Conservation (phyloP, 1,140 invertebrate genomes). For the Oscheius sp. region DNA sequence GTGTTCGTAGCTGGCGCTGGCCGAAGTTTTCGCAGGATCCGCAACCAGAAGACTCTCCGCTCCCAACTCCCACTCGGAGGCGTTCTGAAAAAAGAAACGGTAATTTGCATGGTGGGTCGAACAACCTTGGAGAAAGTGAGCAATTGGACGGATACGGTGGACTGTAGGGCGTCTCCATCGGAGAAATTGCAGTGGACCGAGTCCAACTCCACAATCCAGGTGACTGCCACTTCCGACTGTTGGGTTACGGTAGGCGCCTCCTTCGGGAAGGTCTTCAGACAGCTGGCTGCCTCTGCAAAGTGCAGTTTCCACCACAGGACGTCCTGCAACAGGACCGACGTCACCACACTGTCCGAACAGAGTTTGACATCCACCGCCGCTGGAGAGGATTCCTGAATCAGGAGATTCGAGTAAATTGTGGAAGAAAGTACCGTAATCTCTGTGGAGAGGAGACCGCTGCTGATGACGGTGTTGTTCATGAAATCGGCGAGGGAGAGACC, state of each 20-base stretch:
- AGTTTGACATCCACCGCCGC: neutral
- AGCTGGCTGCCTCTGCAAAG: neutral
- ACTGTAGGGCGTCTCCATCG: neutral
- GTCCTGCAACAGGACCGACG: neutral
- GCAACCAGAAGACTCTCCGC: neutral
- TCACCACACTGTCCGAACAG: neutral
- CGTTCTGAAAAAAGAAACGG: neutral
- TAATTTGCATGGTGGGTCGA: neutral
- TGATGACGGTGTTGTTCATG: neutral
- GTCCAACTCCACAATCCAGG: neutral
- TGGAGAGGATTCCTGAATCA: neutral
- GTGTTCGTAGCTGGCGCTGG: neutral
- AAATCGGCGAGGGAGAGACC: neutral
- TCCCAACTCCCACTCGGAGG: neutral
- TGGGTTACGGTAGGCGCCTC: neutral
- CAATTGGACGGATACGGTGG: neutral
- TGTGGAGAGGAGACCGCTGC: neutral
- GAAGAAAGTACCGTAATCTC: constrained; percentile 9
- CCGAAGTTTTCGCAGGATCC: neutral
- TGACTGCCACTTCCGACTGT: neutral
- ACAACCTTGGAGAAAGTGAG: constrained; percentile 5
- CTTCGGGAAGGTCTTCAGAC: neutral
- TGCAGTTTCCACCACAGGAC: constrained; percentile 2
- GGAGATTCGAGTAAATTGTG: neutral
- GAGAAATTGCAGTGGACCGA: neutral